Conservation (phyloP, 2,113 vertebrate species). For the Mus spicilegus region DNA sequence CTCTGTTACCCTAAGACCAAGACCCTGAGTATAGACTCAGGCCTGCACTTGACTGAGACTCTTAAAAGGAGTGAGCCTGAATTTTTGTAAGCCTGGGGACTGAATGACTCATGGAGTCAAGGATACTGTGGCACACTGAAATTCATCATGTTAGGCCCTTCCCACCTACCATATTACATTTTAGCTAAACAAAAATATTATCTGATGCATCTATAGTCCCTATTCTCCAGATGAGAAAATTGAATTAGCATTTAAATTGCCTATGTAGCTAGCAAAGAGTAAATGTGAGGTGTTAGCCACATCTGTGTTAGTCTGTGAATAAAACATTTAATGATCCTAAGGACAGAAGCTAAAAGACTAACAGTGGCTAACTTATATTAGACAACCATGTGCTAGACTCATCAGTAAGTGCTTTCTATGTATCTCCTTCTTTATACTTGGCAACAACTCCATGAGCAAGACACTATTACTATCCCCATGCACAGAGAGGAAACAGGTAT, state of each 20-base stretch:
- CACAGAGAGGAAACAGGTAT: not conserved
- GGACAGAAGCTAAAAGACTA: not conserved
- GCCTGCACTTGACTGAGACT: not conserved
- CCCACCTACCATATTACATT: not conserved
- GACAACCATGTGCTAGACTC: not conserved
- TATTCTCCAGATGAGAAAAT: not conserved
- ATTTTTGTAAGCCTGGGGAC: not conserved
- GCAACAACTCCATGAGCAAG: not conserved
- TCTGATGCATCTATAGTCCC: not conserved
- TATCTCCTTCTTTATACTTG: conserved; percentile 15
- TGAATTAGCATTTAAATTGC: not conserved
- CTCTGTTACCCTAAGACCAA: not conserved
- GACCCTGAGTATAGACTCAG: too few relatives aligned
- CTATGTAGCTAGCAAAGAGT: not conserved
- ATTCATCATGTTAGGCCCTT: not conserved
- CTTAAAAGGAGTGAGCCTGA: not conserved
- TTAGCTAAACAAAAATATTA: conserved; percentile 32
- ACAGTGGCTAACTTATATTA: not conserved
- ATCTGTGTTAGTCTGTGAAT: not conserved
- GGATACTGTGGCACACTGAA: not conserved
- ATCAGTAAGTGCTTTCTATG: not conserved
- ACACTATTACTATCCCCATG: not conserved
- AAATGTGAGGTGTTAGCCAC: not conserved
- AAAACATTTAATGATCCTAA: conserved; percentile 21
- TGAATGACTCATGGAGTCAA: not conserved